phyloP scores from a whole-genome alignment of 30 jellyfish, hydroid and myxozoan genomes.

The Catostylus mosaicus region DNA sequence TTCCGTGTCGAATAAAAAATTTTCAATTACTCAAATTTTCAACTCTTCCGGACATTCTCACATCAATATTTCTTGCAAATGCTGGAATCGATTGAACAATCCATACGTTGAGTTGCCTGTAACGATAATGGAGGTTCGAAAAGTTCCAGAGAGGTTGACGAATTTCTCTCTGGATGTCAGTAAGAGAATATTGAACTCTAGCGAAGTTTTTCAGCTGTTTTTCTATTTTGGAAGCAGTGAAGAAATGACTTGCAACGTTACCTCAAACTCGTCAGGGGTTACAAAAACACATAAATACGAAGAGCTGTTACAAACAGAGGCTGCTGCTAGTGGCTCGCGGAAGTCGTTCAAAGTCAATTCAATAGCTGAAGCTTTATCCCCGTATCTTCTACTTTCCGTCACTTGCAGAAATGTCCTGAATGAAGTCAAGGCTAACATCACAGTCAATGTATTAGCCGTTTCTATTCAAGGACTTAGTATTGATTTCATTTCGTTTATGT shows the following conservation, averaged over 20 bases:
- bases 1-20: neutral
- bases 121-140: constrained; percentile 15
- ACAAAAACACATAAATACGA: constrained; percentile 8
- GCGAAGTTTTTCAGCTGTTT: constrained; percentile 19
- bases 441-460: constrained; percentile 21
- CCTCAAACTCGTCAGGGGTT: constrained; percentile 31
- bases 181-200: constrained; percentile 11
- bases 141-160: constrained; percentile 22
- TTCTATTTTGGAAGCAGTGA: constrained; percentile 32
- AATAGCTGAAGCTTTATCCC: constrained; percentile 7
- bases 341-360: constrained; percentile 6
- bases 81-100: constrained; percentile 56
- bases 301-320: constrained; percentile 8
- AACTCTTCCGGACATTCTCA: constrained; percentile 33
- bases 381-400: constrained; percentile 13
- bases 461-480: constrained; percentile 5
- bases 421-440: constrained; percentile 27
- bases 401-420: constrained; percentile 21
- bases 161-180: constrained; percentile 35
- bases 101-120: constrained; percentile 13
- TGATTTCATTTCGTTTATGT: neutral
- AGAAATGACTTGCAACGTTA: constrained; percentile 41
- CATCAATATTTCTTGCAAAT: constrained; percentile 18
- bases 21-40: constrained; percentile 5
- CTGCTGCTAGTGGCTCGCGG: neutral